Evolutionary conservation across 1,140 invertebrate species (phyloP).

Genomic region (Ladona fulva): DNA sequence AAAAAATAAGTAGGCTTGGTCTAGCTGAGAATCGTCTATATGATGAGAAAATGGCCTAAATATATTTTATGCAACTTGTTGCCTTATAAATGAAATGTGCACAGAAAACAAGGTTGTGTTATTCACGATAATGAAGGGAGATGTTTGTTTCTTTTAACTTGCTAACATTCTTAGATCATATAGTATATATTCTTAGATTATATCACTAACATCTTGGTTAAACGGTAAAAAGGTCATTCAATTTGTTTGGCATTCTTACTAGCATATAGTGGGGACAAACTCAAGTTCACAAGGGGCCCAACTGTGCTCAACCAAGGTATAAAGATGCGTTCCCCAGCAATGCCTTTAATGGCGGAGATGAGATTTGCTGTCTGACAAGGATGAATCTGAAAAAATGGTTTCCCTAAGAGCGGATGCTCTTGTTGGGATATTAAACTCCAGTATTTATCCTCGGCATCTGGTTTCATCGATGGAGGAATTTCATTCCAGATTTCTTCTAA

Average conservation of each 20-base stretch:
- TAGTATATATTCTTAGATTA: too few species aligned
- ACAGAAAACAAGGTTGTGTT: too few species aligned
- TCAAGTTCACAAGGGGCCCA: neutral
- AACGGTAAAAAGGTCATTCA: too few species aligned
- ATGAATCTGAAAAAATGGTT: constrained; percentile 37
- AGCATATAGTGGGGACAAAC: neutral
- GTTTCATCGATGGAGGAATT: constrained; percentile 28
- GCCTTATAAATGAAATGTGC: too few species aligned
- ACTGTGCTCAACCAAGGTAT: neutral
- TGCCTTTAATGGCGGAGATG: constrained; percentile 18
- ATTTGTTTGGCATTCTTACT: neutral
- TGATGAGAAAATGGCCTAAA: too few species aligned
- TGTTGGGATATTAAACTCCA: constrained; percentile 36
- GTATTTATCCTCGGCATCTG: constrained; percentile 22
- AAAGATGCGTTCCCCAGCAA: neutral
- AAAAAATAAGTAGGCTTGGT: too few species aligned
- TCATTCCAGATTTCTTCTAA: constrained; percentile 36
- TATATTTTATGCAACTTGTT: too few species aligned
- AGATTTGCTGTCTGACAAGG: constrained; percentile 37
- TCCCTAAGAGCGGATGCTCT: constrained; percentile 38
- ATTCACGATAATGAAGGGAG: too few species aligned
- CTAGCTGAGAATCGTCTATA: too few species aligned
- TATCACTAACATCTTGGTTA: too few species aligned
- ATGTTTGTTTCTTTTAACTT: too few species aligned
- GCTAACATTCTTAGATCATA: too few species aligned